These are phyloP conservation scores for Monochamus alternatus DNA, from an alignment of 2,888 invertebrate genomes.

Conservation along the genomic window DNA sequence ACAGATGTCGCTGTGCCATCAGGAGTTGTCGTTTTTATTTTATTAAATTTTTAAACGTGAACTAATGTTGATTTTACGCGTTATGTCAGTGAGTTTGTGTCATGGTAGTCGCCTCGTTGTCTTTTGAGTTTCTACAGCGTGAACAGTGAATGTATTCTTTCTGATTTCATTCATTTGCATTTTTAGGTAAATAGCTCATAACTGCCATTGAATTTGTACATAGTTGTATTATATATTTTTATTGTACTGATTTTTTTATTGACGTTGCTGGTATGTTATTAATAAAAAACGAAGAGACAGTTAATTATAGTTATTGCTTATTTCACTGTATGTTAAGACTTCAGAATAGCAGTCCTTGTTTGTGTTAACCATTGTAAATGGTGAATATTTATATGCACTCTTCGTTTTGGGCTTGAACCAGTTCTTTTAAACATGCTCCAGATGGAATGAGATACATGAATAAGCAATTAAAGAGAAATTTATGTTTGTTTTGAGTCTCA, in stretches of 20 bases:
- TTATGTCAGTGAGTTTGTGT: too few relatives aligned
- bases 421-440: too few relatives aligned
- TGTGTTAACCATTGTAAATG: neutral
- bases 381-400: too few relatives aligned
- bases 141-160: slow-evolving; percentile 25
- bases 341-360: slow-evolving; percentile 46
- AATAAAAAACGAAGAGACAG: neutral
- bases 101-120: neutral
- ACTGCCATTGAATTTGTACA: slow-evolving; percentile 56
- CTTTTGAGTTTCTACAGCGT: neutral
- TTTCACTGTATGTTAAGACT: slow-evolving; percentile 23
- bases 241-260: slow-evolving; percentile 48
- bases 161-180: slow-evolving; percentile 43
- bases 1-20: too few relatives aligned
- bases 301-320: slow-evolving; percentile 20
- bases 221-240: slow-evolving; percentile 45
- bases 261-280: slow-evolving; percentile 52
- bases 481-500: too few relatives aligned
- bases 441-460: too few relatives aligned
- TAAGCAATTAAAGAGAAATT: too few relatives aligned
- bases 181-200: slow-evolving; percentile 55
- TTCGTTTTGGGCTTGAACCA: too few relatives aligned
- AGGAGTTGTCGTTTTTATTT: too few relatives aligned
- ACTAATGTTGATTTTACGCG: too few relatives aligned
- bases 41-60: too few relatives aligned